Evolutionary conservation across 2,797 vertebrate species (phyloP).

Genomic region (Lerista edwardsae): DNA sequence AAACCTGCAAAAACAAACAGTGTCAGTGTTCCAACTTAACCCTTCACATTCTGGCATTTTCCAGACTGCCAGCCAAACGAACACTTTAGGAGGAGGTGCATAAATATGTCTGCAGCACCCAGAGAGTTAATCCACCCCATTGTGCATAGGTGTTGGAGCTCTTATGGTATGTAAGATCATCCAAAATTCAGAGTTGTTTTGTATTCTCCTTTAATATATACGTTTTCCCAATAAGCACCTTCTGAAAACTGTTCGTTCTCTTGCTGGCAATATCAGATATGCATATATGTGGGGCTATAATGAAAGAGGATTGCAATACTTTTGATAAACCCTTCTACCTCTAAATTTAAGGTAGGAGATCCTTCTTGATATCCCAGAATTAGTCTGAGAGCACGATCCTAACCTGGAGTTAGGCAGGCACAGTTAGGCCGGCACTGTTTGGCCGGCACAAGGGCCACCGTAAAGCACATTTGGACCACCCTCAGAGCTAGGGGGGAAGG

Average conservation of each 20-base stretch:
- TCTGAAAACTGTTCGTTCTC: constrained; percentile 37
- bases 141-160: constrained; percentile 77
- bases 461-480: too few relatives aligned
- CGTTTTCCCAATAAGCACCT: constrained; percentile 44
- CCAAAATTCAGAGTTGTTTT: constrained; percentile 65
- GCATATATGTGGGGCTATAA: constrained; percentile 38
- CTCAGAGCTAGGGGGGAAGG: too few relatives aligned
- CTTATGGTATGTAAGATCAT: constrained; percentile 75
- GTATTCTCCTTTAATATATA: constrained; percentile 57
- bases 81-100: constrained; percentile 75
- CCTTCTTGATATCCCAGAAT: background rate
- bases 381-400: too few relatives aligned
- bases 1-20: constrained; percentile 57
- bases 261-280: background rate
- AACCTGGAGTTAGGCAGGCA: too few relatives aligned
- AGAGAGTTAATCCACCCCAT: constrained; percentile 74
- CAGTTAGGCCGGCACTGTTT: too few relatives aligned
- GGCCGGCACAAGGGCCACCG: too few relatives aligned
- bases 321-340: background rate
- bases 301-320: constrained; percentile 9
- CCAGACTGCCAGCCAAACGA: constrained; percentile 77
- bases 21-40: constrained; percentile 70
- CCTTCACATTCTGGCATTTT: constrained; percentile 76
- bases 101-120: constrained; percentile 71
- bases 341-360: background rate